phyloP scores from a whole-genome alignment of 2,113 vertebrate genomes.

The Tachuris rubrigastra region DNA sequence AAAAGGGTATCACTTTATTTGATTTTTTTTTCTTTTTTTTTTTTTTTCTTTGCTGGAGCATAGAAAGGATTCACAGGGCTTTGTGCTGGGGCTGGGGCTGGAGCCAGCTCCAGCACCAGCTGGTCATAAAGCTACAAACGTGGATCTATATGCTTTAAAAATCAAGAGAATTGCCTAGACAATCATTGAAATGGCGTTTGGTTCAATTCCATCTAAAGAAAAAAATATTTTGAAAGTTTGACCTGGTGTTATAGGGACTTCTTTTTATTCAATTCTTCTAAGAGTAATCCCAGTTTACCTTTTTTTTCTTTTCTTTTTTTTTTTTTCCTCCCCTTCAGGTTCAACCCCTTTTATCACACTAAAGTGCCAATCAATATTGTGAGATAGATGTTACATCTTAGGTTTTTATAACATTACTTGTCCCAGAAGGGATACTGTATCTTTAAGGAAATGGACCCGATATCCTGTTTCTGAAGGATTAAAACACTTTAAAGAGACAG shows the following conservation, averaged over 20 bases:
- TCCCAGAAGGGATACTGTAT: constrained; percentile 86
- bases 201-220: constrained; percentile 6
- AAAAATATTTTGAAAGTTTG: constrained; percentile 45
- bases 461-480: constrained; percentile 86
- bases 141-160: background rate
- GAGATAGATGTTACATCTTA: constrained; percentile 81
- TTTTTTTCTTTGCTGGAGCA: background rate
- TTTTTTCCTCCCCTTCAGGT: constrained; percentile 72
- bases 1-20: background rate
- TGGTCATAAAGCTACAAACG: background rate
- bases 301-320: background rate
- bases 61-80: background rate
- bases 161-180: constrained; percentile 15
- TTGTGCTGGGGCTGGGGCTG: background rate
- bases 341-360: constrained; percentile 82
- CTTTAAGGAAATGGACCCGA: constrained; percentile 86
- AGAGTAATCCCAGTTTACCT: constrained; percentile 68
- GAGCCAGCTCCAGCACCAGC: background rate
- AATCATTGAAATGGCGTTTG: constrained; percentile 44
- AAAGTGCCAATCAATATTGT: constrained; percentile 82
- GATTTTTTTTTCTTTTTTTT: background rate
- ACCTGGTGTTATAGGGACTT: constrained; percentile 39
- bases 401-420: constrained; percentile 80
- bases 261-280: constrained; percentile 58
- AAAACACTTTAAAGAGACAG: constrained; percentile 89